Evolutionary conservation across 2,113 vertebrate genomes (phyloP), one percentile per base, ranked within the genome.

Genomic region (Podilymbus podiceps): DNA sequence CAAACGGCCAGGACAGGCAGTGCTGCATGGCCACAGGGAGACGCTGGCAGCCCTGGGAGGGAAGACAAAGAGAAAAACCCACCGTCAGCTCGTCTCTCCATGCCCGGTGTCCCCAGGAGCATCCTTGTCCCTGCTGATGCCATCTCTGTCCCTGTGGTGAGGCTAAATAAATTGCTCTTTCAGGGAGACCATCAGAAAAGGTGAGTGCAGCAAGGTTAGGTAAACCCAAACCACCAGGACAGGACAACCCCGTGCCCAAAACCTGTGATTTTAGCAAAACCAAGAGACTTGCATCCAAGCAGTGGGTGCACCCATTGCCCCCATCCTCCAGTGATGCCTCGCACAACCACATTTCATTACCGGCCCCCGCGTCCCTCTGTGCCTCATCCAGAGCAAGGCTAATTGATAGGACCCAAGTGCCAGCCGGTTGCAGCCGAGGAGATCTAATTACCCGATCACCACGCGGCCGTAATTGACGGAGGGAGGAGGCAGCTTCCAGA

Each of bases 361-460:
- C 1, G 2, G 56, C 58, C 33, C 21, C 42, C 12, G 0, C 1
- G 3, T 91, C 93, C 72, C 87, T 76, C 85, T 63, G 82, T 74
- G 50, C 88, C 93, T 94, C 5, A 0, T 74, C 40, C 95, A 93
- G 93, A 94, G 88, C 77, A 58, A 68, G 31, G 85, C 93, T 97
- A 97, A 97, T 90, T 96, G 97, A 97, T 94, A 94, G 93, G 66
- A 44, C 90, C 94, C 84, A 84, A 97, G 92, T 76, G 95, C 85
- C 33, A 50, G 75, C 91, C 71, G 38, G 8, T 92, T 85, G 95
- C 94, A 92, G 95, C 96, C 23, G 3, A 89, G 80, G 60, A 55
- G 33, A 96, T 97, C 78, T 88, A 91, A 96, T 97, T 97, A 98
- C 86, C 42, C 5, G 0, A 85, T 95, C 8, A 13, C 64, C 78